A percentile compares a stretch with the other conserved stretches of the same genome.
Conservation (phyloP, 2,797 vertebrate species). For the Orientallactaga sibirica region DNA sequence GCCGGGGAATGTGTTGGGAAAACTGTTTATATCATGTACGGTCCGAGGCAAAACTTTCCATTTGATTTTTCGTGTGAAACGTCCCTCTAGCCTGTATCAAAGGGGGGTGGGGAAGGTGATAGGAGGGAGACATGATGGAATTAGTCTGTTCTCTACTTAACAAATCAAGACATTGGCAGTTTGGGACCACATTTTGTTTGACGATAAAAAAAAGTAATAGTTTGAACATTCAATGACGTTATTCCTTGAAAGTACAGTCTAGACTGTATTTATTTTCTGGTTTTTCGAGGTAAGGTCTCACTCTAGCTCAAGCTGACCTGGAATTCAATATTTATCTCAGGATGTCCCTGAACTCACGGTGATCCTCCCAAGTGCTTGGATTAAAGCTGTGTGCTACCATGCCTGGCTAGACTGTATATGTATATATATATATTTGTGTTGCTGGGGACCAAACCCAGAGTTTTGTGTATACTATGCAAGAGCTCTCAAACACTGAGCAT, state of each 20-base stretch:
- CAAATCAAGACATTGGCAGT: conserved; percentile 9
- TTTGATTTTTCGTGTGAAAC: conserved; percentile 6
- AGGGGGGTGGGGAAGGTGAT: neutral
- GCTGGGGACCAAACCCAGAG: too few relatives aligned
- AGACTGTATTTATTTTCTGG: too few relatives aligned
- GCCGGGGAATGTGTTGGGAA: neutral
- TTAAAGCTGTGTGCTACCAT: too few relatives aligned
- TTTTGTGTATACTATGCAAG: neutral
- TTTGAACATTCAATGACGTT: neutral
- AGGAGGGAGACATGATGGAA: neutral
- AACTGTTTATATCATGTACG: neutral
- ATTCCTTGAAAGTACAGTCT: neutral
- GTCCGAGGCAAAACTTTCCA: neutral
- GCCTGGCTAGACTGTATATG: neutral
- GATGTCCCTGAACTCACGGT: too few relatives aligned
- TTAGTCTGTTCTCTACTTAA: conserved; percentile 4
- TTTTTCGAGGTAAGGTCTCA: too few relatives aligned
- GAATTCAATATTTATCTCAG: too few relatives aligned
- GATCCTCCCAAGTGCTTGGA: too few relatives aligned
- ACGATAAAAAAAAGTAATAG: neutral
- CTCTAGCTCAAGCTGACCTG: too few relatives aligned
- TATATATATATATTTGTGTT: neutral
- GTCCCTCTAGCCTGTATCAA: neutral
- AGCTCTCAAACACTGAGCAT: neutral
- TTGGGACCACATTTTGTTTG: conserved; percentile 19